Base-by-base conservation (phyloP, 2,888 invertebrate species). In the Philhelius pedissequus region DNA sequence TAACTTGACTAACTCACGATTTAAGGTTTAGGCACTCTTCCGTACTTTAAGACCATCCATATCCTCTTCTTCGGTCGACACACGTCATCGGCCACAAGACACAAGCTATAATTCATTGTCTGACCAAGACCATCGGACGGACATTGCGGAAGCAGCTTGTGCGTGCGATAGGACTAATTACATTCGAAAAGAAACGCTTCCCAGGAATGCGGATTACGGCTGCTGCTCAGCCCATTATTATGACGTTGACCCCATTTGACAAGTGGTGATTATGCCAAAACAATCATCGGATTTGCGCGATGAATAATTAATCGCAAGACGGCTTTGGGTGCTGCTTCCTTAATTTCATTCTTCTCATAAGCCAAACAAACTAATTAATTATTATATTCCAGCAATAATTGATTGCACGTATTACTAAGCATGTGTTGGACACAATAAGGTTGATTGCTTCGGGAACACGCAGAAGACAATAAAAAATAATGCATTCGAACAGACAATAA, bases 121-220 rank as follows among this genome's bases (percentile, higher is more conserved):
- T 58, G 50, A 62, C 18, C 22, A 70, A 69, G 69, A 74, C 35
- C 43, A 62, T 58, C 74, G 64, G 64, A 78, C 30, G 73, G 73
- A 74, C 70, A 74, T 58, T 75, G 70, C 83, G 83, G 83, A 83
- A 83, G 79, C 70, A 66, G 15, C 43, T 30, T 64, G 64, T 75
- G 74, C 79, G 79, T 83, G 70, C 70, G 64, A 83, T 74, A 83
- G 79, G 70, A 75, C 83, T 78, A 83, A 83, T 83, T 83, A 56
- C 43, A 56, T 64, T 45, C 64, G 58, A 77, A 58, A 25, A 82
- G 48, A 69, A 82, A 73, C 68, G 62, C 56, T 64, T 20, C 54
- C 35, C 60, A 20, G 43, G 52, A 43, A 79, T 66, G 60, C 60
- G 60, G 60, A 60, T 43, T 32, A 43, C 30, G 38, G 9, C 7